These are phyloP conservation scores for Chiridota heheva DNA, from an alignment of 35 echinoderm and acorn worm species.

Conservation along the genomic window DNA sequence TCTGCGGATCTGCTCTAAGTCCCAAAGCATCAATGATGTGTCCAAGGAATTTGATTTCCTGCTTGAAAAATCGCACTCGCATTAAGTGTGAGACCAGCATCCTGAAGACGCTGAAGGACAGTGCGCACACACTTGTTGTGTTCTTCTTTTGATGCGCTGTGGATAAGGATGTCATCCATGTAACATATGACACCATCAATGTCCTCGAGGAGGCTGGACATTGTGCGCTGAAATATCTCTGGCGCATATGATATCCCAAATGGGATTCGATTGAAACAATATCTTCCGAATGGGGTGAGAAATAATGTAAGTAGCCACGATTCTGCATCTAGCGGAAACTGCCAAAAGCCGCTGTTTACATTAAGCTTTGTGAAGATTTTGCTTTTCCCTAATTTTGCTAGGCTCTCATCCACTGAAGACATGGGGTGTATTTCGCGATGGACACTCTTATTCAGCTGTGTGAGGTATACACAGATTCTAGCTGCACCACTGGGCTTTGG, in stretches of 20 bases:
- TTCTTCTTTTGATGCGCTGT: too few relatives aligned
- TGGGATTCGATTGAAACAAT: conserved; percentile 52
- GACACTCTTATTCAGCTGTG: conserved; percentile 41
- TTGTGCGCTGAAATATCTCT: too few relatives aligned
- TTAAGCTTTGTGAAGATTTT: conserved; percentile 56
- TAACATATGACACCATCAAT: too few relatives aligned
- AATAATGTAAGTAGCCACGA: conserved; percentile 52
- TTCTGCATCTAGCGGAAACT: conserved; percentile 52
- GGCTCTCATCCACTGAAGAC: conserved; percentile 32
- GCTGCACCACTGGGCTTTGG: conserved; percentile 35
- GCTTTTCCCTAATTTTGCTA: conserved; percentile 26
- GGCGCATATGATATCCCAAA: conserved; percentile 53
- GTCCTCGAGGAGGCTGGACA: too few relatives aligned
- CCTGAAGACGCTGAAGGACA: too few relatives aligned
- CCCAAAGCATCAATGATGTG: conserved; percentile 42
- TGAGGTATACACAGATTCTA: conserved; percentile 38
- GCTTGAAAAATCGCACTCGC: neutral
- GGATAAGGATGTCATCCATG: too few relatives aligned
- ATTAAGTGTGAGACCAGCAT: too few relatives aligned
- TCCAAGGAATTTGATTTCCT: conserved; percentile 27
- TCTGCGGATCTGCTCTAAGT: conserved; percentile 7
- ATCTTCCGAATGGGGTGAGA: conserved; percentile 57
- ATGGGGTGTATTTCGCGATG: conserved; percentile 42
- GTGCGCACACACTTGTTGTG: too few relatives aligned
- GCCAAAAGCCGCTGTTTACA: conserved; percentile 63